Conservation (phyloP, 2,888 invertebrate species). For the Griposia aprilina region DNA sequence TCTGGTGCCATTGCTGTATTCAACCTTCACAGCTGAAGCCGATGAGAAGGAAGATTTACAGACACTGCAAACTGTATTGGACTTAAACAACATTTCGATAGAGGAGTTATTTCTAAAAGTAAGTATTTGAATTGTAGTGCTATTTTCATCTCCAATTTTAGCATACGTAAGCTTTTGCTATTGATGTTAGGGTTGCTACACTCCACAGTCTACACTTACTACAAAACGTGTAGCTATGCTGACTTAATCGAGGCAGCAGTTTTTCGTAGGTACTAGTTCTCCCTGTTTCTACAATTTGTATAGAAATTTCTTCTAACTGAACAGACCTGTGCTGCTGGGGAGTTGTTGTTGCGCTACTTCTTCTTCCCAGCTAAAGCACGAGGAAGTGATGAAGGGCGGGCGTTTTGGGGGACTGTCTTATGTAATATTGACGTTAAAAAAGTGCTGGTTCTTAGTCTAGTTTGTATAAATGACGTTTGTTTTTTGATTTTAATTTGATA, state of each 20-base stretch:
- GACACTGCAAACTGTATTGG: slow-evolving; percentile 79
- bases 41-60: slow-evolving; percentile 73
- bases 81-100: slow-evolving; percentile 80
- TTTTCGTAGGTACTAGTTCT: background rate
- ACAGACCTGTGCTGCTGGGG: background rate
- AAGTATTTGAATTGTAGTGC: slow-evolving; percentile 56
- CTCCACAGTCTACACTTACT: background rate
- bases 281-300: background rate
- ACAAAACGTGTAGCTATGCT: background rate
- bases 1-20: slow-evolving; percentile 79
- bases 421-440: background rate
- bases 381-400: background rate
- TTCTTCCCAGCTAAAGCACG: background rate
- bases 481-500: no score
- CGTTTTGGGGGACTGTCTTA: background rate
- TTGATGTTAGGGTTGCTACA: background rate
- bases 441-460: no score
- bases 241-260: background rate
- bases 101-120: slow-evolving; percentile 77
- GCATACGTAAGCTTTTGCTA: background rate
- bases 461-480: no score
- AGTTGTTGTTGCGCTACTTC: background rate
- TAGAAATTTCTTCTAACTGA: background rate
- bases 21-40: slow-evolving; percentile 67
- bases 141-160: background rate